phyloP scores from a whole-genome alignment of 2,797 vertebrate species.

The Tolypeutes matacus region DNA sequence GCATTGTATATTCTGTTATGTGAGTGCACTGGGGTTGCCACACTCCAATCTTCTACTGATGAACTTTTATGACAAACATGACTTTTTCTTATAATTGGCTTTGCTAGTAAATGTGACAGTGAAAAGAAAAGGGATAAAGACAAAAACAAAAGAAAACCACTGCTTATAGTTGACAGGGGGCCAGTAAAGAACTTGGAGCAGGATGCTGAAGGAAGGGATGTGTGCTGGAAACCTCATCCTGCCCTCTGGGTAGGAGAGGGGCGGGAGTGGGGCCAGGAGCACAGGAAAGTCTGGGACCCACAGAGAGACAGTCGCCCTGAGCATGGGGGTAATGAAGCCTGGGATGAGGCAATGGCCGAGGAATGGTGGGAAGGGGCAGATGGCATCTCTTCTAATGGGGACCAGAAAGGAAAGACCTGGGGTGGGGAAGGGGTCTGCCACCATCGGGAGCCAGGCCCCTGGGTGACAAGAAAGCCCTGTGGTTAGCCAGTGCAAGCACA shows the following conservation, averaged over 20 bases:
- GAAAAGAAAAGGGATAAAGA: background rate
- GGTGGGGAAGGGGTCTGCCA: background rate
- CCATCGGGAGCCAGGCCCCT: background rate
- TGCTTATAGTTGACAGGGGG: background rate
- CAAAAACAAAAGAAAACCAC: background rate
- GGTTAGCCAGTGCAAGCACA: background rate
- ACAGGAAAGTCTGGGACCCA: too few species aligned
- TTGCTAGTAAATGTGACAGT: constrained; percentile 38
- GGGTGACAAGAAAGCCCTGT: background rate
- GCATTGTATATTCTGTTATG: background rate
- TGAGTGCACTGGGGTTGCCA: background rate
- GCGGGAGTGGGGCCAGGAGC: background rate
- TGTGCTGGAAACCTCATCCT: background rate
- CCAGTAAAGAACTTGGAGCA: background rate
- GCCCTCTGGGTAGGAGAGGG: background rate
- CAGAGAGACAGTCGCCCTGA: background rate
- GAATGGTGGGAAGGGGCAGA: background rate
- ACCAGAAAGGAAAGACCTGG: background rate
- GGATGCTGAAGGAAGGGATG: background rate
- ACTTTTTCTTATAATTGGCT: constrained; percentile 4
- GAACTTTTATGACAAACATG: background rate
- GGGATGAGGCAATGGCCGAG: background rate
- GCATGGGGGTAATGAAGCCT: background rate
- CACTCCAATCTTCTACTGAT: background rate
- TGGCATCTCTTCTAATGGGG: background rate